Percentiles rank a stretch among this genome's conserved stretches.
phyloP scores from a whole-genome alignment of 2,888 invertebrate species.

The Dolomedes plantarius region DNA sequence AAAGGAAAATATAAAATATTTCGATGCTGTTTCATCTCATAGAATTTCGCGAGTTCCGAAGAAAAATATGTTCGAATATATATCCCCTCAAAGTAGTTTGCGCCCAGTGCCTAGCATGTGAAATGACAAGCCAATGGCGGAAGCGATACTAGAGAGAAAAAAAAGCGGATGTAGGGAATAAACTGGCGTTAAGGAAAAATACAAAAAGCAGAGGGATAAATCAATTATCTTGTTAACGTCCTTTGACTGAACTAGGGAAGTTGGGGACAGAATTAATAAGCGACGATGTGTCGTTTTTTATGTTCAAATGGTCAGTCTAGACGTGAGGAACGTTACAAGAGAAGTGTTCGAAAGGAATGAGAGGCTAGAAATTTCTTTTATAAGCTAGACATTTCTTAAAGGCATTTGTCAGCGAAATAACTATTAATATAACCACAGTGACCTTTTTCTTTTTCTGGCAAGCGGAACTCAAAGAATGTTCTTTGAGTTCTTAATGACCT shows the following conservation, averaged over 20 bases:
- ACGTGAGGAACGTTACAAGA: background rate
- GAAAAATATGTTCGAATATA: too few relatives aligned
- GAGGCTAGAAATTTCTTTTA: background rate
- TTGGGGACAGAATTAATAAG: conserved; percentile 65
- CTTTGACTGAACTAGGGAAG: conserved; percentile 53
- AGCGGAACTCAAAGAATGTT: too few relatives aligned
- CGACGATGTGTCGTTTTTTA: conserved; percentile 14
- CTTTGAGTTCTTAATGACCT: too few relatives aligned
- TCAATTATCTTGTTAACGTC: conserved; percentile 68
- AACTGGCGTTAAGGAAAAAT: background rate
- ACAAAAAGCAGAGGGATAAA: conserved; percentile 48
- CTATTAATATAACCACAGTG: too few relatives aligned
- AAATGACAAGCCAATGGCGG: background rate
- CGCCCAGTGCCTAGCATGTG: background rate
- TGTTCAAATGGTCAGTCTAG: conserved; percentile 2
- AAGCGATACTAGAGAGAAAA: conserved; percentile 10
- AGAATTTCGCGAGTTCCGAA: too few relatives aligned
- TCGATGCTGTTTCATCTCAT: too few relatives aligned
- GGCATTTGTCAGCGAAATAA: background rate
- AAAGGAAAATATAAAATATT: too few relatives aligned
- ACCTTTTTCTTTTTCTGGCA: too few relatives aligned
- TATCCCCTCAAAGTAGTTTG: background rate
- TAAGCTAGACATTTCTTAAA: background rate
- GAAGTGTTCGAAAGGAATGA: background rate
- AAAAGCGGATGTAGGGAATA: background rate